phyloP scores from a whole-genome alignment of 2,888 invertebrate genomes.

The Petrophora chlorosata region DNA sequence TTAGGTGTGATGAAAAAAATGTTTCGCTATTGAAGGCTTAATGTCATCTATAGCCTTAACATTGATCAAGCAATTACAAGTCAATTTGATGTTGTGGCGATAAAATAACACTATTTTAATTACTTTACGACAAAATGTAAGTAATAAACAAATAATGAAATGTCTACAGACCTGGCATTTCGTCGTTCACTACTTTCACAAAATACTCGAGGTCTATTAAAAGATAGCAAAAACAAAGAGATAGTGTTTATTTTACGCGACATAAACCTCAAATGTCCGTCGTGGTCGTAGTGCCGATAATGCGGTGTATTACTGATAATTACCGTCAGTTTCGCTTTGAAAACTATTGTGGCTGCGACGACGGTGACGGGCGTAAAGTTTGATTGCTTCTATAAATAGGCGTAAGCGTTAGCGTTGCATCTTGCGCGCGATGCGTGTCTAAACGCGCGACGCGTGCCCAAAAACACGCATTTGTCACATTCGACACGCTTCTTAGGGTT shows the following conservation, averaged over 20 bases:
- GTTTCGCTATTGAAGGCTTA: too few relatives aligned
- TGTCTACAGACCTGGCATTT: background rate
- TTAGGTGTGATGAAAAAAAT: too few relatives aligned
- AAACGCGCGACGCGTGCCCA: slow-evolving; percentile 74
- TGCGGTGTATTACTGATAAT: too few relatives aligned
- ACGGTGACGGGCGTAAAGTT: slow-evolving; percentile 45
- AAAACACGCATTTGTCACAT: slow-evolving; percentile 81
- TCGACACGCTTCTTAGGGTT: slow-evolving; percentile 69
- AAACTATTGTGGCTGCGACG: slow-evolving; percentile 18
- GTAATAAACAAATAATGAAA: too few relatives aligned
- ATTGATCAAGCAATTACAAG: too few relatives aligned
- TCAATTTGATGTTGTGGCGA: too few relatives aligned
- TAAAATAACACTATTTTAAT: too few relatives aligned
- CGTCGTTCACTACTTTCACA: background rate
- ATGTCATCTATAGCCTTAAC: too few relatives aligned
- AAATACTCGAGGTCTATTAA: slow-evolving; percentile 28
- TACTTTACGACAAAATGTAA: too few relatives aligned
- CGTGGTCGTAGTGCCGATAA: too few relatives aligned
- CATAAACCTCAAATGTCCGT: slow-evolving; percentile 8
- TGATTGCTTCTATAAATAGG: slow-evolving; percentile 52
- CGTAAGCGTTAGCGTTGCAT: slow-evolving; percentile 42
- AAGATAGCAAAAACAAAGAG: slow-evolving; percentile 30
- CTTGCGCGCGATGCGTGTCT: slow-evolving; percentile 52
- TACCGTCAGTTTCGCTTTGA: slow-evolving; percentile 13
- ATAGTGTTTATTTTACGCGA: slow-evolving; percentile 26